Percentiles rank a stretch among this genome's conserved stretches.
These are phyloP conservation scores for Numenius phaeopus DNA, from an alignment of 2,797 vertebrate genomes.

Conservation along the genomic window DNA sequence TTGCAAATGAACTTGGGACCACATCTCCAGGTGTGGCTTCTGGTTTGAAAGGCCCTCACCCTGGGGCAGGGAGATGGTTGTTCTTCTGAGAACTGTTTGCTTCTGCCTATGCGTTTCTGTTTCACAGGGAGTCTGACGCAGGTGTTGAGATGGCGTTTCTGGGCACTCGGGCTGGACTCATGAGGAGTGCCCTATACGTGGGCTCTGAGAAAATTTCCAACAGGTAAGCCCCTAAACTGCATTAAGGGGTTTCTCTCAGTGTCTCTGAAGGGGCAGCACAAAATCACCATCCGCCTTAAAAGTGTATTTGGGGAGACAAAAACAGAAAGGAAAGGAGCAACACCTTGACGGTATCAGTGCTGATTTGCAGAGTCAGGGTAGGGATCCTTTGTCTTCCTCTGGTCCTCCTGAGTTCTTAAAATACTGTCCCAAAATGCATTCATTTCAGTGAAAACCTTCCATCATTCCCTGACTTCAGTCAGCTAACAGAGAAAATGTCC, in stretches of 20 bases:
- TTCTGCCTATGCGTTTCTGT: neutral
- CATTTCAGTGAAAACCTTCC: neutral
- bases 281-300: neutral
- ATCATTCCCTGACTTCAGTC: neutral
- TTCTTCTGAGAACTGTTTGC: neutral
- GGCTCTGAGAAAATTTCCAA: slow-evolving; percentile 88
- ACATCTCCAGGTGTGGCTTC: neutral
- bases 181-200: slow-evolving; percentile 86
- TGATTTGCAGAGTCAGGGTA: neutral
- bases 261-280: neutral
- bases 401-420: neutral
- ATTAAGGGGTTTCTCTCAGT: neutral
- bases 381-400: neutral
- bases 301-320: neutral
- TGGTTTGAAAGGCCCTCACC: neutral
- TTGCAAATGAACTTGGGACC: neutral
- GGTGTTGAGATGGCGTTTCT: slow-evolving; percentile 91
- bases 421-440: neutral
- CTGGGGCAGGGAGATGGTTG: neutral
- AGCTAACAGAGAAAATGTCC: neutral
- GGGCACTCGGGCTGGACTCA: slow-evolving; percentile 93
- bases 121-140: slow-evolving; percentile 79
- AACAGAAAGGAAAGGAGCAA: neutral
- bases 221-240: slow-evolving; percentile 81
- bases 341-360: neutral